Conservation (phyloP, 2,888 invertebrate species). For the Callyntrura guangdongensis region DNA sequence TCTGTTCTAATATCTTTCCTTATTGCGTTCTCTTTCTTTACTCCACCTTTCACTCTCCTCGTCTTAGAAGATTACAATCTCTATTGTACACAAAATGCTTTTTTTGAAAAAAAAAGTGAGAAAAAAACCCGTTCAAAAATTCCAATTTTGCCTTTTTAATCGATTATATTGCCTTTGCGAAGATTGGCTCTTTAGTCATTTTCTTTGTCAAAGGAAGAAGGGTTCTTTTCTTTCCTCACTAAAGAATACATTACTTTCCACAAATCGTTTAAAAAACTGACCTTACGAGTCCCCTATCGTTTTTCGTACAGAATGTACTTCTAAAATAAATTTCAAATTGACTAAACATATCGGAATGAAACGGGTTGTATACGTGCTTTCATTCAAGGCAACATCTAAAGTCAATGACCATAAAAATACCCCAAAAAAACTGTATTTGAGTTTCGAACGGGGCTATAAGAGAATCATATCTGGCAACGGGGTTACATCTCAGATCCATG, state of each 20-base stretch:
- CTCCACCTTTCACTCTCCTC: slow-evolving; percentile 81
- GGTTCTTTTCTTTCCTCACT: background rate
- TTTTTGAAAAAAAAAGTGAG: slow-evolving; percentile 82
- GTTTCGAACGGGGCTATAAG: no score
- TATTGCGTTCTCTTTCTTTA: slow-evolving; percentile 64
- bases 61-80: slow-evolving; percentile 85
- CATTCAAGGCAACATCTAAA: no score
- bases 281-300: background rate
- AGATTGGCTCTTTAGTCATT: slow-evolving; percentile 58
- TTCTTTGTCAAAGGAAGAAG: slow-evolving; percentile 26
- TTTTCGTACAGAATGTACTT: slow-evolving; percentile 4
- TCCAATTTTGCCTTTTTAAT: slow-evolving; percentile 84
- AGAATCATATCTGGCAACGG: no score
- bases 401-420: no score
- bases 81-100: slow-evolving; percentile 85
- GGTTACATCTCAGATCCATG: no score
- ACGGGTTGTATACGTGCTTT: no score
- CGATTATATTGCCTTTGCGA: slow-evolving; percentile 81
- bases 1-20: slow-evolving; percentile 83
- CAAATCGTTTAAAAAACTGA: slow-evolving; percentile 43
- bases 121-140: slow-evolving; percentile 80
- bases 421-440: no score
- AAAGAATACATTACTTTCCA: slow-evolving; percentile 32
- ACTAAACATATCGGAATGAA: background rate
- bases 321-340: background rate